Evolutionary conservation across 2,888 invertebrate genomes (phyloP).

Genomic region (Biston stratarius): DNA sequence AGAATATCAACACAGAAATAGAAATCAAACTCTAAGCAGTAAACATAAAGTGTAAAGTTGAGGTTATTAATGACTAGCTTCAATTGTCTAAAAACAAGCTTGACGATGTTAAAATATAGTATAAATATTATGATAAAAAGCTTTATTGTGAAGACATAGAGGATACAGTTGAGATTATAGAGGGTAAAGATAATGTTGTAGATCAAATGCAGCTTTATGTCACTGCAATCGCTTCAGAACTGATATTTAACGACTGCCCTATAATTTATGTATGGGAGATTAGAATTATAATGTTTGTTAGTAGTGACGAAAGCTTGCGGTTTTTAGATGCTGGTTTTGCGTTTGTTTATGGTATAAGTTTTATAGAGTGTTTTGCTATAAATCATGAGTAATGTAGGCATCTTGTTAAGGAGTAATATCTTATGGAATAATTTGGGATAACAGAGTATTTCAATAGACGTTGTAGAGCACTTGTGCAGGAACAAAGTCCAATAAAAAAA

Average conservation of each 20-base stretch:
- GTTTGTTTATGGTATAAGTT: constrained; percentile 45
- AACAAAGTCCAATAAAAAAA: too few relatives aligned
- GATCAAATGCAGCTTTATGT: constrained; percentile 72
- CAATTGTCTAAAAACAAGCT: constrained; percentile 49
- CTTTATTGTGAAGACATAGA: constrained; percentile 51
- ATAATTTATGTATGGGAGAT: constrained; percentile 78
- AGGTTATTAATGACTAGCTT: constrained; percentile 43
- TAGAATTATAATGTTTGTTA: constrained; percentile 72
- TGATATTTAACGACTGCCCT: constrained; percentile 79
- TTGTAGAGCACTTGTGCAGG: too few relatives aligned
- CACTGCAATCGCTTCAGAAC: constrained; percentile 75
- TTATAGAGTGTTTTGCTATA: constrained; percentile 26
- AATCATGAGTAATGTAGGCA: constrained; percentile 6
- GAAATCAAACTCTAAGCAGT: constrained; percentile 53
- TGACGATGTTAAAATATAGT: constrained; percentile 38
- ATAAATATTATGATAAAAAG: constrained; percentile 46
- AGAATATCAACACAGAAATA: constrained; percentile 32
- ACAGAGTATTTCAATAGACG: too few relatives aligned
- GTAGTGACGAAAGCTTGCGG: constrained; percentile 68
- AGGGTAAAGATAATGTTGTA: constrained; percentile 54
- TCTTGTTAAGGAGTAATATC: not conserved
- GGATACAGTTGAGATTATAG: constrained; percentile 44
- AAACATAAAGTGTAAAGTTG: constrained; percentile 47
- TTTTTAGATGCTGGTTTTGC: constrained; percentile 55
- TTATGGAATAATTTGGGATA: too few relatives aligned